A percentile compares a stretch with the other conserved stretches of the same genome.
phyloP scores from a whole-genome alignment of 1,140 invertebrate genomes.

The Brachionus asplanchnoidis region DNA sequence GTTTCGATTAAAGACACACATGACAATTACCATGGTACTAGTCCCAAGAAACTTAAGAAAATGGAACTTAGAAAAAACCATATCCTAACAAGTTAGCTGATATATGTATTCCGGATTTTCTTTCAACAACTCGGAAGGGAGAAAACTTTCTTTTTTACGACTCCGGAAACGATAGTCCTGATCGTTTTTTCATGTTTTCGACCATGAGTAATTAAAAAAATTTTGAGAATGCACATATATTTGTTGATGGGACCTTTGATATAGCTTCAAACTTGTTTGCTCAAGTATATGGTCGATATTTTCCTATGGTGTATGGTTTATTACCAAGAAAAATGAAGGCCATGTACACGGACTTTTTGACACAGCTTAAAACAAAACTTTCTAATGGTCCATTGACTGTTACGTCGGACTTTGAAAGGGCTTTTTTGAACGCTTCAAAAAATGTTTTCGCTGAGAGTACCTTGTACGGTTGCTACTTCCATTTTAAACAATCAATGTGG shows the following conservation, averaged over 20 bases:
- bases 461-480: not conserved
- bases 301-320: not conserved
- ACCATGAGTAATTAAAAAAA: not conserved
- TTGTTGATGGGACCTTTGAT: not conserved
- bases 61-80: not conserved
- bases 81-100: not conserved
- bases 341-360: not conserved
- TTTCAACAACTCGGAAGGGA: not conserved
- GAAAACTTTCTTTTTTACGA: slow-evolving; percentile 7
- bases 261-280: not conserved
- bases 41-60: not conserved
- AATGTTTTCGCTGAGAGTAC: not conserved
- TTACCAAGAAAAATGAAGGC: not conserved
- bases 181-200: slow-evolving; percentile 23
- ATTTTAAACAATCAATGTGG: not conserved
- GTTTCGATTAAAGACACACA: not conserved
- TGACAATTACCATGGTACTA: not conserved
- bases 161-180: not conserved
- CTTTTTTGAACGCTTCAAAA: not conserved
- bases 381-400: not conserved
- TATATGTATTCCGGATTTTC: slow-evolving; percentile 9
- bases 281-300: not conserved
- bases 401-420: not conserved
- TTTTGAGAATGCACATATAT: slow-evolving; percentile 21
- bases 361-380: not conserved